These are phyloP conservation scores for Eristalinus sepulchralis DNA, from an alignment of 2,888 invertebrate genomes.

Conservation along the genomic window DNA sequence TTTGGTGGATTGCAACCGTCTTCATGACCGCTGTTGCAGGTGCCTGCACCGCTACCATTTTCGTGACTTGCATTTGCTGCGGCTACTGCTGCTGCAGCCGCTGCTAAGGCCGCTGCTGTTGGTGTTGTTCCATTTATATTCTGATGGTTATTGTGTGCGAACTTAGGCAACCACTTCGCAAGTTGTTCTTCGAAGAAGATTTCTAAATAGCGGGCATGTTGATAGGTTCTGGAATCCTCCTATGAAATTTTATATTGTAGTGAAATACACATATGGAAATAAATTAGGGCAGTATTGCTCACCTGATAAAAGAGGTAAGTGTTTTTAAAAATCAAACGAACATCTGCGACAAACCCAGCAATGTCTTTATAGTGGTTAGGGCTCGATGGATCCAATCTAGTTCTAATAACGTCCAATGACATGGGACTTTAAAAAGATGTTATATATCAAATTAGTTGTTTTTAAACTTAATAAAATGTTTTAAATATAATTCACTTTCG, in stretches of 20 bases:
- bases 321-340: conserved; percentile 92
- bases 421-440: conserved; percentile 83
- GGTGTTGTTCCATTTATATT: conserved; percentile 57
- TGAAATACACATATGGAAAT: background rate
- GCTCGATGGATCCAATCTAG: conserved; percentile 88
- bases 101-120: conserved; percentile 69
- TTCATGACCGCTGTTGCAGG: conserved; percentile 72
- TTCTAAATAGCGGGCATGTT: conserved; percentile 90
- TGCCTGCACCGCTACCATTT: conserved; percentile 67
- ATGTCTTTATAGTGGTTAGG: conserved; percentile 88
- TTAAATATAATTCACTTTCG: too few relatives aligned
- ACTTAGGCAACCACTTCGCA: conserved; percentile 90
- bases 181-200: conserved; percentile 92
- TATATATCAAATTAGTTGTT: too few relatives aligned
- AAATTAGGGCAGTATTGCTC: conserved; percentile 66
- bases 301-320: conserved; percentile 93
- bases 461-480: too few relatives aligned
- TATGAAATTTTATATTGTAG: conserved; percentile 76
- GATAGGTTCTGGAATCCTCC: conserved; percentile 89
- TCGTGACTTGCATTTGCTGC: conserved; percentile 60
- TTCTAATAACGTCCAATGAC: conserved; percentile 91
- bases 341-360: conserved; percentile 89
- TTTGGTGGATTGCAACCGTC: conserved; percentile 79
- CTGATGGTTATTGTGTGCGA: conserved; percentile 80
- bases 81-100: conserved; percentile 70